Base-by-base conservation (phyloP, 2,888 invertebrate genomes). In the Cephus pygmeus region DNA sequence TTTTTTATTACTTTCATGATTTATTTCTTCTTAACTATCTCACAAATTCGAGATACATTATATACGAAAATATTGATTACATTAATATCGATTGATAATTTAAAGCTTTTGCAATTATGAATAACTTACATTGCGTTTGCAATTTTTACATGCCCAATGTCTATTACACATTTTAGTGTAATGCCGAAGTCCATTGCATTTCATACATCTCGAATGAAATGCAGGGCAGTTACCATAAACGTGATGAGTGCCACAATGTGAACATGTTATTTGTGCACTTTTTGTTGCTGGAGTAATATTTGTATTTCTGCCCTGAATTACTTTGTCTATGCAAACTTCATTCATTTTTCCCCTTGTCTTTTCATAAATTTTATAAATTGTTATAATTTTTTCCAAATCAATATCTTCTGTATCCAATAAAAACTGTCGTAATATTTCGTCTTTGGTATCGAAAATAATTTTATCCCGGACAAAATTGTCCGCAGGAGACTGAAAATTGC, bases 401-500 rank as follows among this genome's bases (percentile, higher is more conserved):
- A 82, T 76, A 34, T 81, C 40, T 36, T 80, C 30, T 69, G 73
- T 69, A 68, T 33, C 34, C 12, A 77, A 69, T 23, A 77, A 36
- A 35, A 68, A 11, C 35, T 77, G 74, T 33, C 80, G 73, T 1
- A 85, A 73, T 34, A 33, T 40, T 74, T 74, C 34, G 68, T 85
- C 81, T 4, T 79, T 68, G 1, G 79, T 69, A n/a, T 78, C 77
- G 23, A 75, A 34, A 77, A 87, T 76, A 31, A 86, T 40, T 79
- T 81, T 84, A 12, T 87, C 87, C 33, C 85, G 78, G 56, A 87
- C 77, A 23, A 87, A 76, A 76, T 80, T 83, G 0, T 86, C 76
- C 12, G 69, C 69, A 68, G 82, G 34, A 0, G 34, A 34, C 12
- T 82, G 83, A 75, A 87, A 87, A 56, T 84, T 82, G 75, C 87